These are phyloP conservation scores for Lycorma delicatula DNA, from an alignment of 1,140 invertebrate genomes.

Conservation along the genomic window DNA sequence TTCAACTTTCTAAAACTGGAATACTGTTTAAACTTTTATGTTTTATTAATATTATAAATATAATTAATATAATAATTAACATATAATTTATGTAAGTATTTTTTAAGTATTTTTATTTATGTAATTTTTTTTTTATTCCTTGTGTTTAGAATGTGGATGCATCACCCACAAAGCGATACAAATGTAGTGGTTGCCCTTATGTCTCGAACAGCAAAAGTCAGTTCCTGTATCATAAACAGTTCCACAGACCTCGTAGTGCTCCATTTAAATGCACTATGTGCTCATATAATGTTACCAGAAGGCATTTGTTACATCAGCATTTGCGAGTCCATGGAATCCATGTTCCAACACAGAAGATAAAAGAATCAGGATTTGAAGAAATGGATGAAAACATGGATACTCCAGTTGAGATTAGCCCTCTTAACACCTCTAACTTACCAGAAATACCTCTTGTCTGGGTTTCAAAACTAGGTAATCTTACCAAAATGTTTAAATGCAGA, in stretches of 20 bases:
- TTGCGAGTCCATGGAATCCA: conserved; percentile 61
- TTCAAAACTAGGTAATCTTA: conserved; percentile 54
- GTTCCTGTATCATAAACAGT: conserved; percentile 70
- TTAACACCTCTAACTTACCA: conserved; percentile 23
- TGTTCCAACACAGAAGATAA: conserved; percentile 23
- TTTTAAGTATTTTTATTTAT: too few species aligned
- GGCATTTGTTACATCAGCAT: conserved; percentile 68
- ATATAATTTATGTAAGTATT: too few species aligned
- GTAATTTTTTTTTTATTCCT: too few species aligned
- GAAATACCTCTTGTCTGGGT: conserved; percentile 64
- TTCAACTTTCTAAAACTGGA: too few species aligned
- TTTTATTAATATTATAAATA: too few species aligned
- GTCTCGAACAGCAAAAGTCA: conserved; percentile 75
- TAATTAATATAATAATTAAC: too few species aligned
- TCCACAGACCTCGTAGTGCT: conserved; percentile 62
- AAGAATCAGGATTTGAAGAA: not conserved
- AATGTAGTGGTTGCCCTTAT: conserved; percentile 64
- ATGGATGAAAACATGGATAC: not conserved
- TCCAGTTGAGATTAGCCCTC: conserved; percentile 9
- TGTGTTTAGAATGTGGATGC: conserved; percentile 2
- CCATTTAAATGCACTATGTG: conserved; percentile 72
- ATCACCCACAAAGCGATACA: conserved; percentile 1
- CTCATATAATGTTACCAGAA: conserved; percentile 72
- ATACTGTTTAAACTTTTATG: too few species aligned
- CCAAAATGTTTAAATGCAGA: conserved; percentile 78